phyloP scores from a whole-genome alignment of 1,140 invertebrate genomes.

The Neuroterus valhalla region DNA sequence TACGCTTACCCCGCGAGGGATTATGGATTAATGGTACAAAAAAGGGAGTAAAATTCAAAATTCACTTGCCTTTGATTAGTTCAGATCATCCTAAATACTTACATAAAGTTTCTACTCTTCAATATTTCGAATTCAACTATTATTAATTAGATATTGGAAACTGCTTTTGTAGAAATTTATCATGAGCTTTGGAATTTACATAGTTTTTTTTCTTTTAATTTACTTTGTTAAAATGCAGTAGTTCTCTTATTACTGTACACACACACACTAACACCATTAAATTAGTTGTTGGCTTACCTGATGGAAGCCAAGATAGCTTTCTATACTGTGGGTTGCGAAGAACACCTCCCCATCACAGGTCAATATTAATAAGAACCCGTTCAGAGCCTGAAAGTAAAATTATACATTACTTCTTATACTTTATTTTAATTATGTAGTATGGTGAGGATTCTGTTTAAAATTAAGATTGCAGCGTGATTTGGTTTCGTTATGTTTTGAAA shows the following conservation, averaged over 20 bases:
- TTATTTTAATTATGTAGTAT: not conserved
- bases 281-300: slow-evolving; percentile 84
- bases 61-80: too few species aligned
- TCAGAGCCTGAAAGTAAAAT: slow-evolving; percentile 90
- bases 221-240: not conserved
- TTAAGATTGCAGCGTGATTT: not conserved
- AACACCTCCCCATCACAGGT: slow-evolving; percentile 99
- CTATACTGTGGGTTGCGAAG: slow-evolving; percentile 99
- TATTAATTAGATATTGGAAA: too few species aligned
- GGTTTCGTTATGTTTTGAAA: not conserved
- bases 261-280: slow-evolving; percentile 13
- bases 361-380: slow-evolving; percentile 98
- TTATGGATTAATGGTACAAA: too few species aligned
- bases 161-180: too few species aligned
- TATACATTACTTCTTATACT: slow-evolving; percentile 9
- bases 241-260: not conserved
- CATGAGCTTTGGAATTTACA: not conserved
- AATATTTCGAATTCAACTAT: too few species aligned
- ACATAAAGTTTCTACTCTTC: too few species aligned
- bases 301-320: slow-evolving; percentile 99
- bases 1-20: too few species aligned
- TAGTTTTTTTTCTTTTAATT: not conserved
- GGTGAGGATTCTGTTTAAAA: not conserved
- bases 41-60: too few species aligned
- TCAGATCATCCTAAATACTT: too few species aligned